Evolutionary conservation across 2,888 invertebrate species (phyloP), one percentile per base, ranked within the genome.

Genomic region (Eustalomyia histrio): DNA sequence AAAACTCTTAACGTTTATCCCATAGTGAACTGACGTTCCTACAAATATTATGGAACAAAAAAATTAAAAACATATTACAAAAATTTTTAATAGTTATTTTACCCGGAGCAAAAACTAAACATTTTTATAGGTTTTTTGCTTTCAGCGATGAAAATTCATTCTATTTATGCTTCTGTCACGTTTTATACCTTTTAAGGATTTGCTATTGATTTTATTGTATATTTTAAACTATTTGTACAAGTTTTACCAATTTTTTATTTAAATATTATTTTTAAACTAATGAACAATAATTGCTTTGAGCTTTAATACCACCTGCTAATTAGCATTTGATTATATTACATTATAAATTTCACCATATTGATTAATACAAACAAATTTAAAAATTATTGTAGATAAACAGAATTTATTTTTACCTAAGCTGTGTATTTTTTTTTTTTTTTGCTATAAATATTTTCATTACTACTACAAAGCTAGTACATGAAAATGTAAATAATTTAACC

Each of bases 301-400:
- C 18, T 29, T 57, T 35, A 29, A 24, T 6, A 64, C 9, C 71
- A 58, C 50, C 57, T 74, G 65, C 7, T 33, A 24, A 74, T 58
- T 58, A 60, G 16, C 16, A 47, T 17, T 17, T 58, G 17, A 17
- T 14, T 29, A 16, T 73, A 12, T 12, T 52, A n/a, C 5, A 57
- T 63, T 52, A 64, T 39, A 24, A 78, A 72, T 78, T 72, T 78
- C 71, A 78, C 65, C 60, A 78, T 65, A 78, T 65, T 64, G 16
- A 18, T 47, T 33, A 68, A 61, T n/a, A 21, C 53, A 53, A 43
- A 55, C 47, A 14, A 64, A 52, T n/a, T 67, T 39, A 33, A 17
- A 58, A 53, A 47, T 53, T 16, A 68, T 35, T 60, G 52, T n/a
- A 12, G 24, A 67, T 75, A 52, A n/a, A 10, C 1, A 16, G 12